Percentiles rank a stretch among this genome's conserved stretches.
Conservation (phyloP, 2,113 vertebrate species). For the Muntiacus reevesi region DNA sequence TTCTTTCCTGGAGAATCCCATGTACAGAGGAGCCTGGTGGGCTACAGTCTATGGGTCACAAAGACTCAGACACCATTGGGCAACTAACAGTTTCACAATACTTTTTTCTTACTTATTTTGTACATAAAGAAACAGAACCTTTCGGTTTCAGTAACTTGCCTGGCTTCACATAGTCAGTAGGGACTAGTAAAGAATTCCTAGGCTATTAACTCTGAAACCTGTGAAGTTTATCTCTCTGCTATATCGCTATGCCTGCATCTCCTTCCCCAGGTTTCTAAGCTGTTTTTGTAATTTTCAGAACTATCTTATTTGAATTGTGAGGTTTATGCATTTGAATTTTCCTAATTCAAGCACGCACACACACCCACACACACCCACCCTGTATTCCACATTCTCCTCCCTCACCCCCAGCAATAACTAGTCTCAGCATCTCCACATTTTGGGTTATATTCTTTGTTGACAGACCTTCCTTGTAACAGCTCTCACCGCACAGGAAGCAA, state of each 20-base stretch:
- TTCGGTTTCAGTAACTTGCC: background rate
- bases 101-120: background rate
- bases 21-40: background rate
- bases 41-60: background rate
- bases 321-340: background rate
- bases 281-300: background rate
- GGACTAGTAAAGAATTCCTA: background rate
- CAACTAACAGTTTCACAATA: background rate
- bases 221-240: no score
- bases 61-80: background rate
- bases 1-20: background rate
- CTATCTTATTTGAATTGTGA: background rate
- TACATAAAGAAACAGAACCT: background rate
- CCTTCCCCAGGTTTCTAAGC: background rate
- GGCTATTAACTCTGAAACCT: background rate
- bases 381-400: background rate
- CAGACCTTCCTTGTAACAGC: background rate
- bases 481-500: background rate
- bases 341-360: no score
- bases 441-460: background rate
- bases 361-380: background rate
- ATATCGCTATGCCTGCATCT: rapidly evolving
- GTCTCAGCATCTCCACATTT: background rate
- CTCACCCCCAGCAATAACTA: background rate
- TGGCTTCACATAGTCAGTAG: background rate